Percentiles rank a stretch among this genome's conserved stretches.
phyloP scores from a whole-genome alignment of 2,113 vertebrate species.

The Psophia crepitans region DNA sequence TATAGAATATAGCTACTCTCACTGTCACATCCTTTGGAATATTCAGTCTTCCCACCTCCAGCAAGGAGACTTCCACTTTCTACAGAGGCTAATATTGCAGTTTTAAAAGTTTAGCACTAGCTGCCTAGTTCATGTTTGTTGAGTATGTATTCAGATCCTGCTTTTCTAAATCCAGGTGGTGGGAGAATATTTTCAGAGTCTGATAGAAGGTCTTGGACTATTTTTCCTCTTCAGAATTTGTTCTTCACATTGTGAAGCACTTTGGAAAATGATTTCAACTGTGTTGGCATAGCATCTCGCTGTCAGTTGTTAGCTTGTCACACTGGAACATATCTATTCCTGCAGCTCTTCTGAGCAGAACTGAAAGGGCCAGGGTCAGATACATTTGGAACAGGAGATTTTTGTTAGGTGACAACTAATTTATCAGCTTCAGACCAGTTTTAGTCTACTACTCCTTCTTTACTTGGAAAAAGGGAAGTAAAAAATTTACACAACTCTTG shows the following conservation, averaged over 20 bases:
- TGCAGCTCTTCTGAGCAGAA: background rate
- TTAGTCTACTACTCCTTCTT: background rate
- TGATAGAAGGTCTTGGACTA: background rate
- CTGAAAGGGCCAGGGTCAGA: background rate
- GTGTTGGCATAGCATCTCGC: background rate
- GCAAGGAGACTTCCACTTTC: background rate
- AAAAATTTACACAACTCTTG: background rate
- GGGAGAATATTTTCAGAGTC: background rate
- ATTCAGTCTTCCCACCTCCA: background rate
- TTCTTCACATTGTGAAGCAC: background rate
- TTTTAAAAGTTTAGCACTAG: background rate
- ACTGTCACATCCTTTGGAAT: background rate
- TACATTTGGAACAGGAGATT: background rate
- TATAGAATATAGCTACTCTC: background rate
- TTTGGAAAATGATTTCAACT: background rate
- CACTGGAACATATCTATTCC: background rate
- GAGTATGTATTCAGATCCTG: background rate
- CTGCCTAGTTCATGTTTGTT: background rate
- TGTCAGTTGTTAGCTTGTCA: background rate
- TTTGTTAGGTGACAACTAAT: background rate
- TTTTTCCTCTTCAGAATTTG: background rate
- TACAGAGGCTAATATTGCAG: background rate
- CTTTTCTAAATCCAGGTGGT: background rate
- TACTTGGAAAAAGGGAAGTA: background rate
- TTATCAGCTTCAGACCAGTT: background rate